These are phyloP conservation scores for Drepana falcataria DNA, from an alignment of 2,888 invertebrate species.

Conservation along the genomic window DNA sequence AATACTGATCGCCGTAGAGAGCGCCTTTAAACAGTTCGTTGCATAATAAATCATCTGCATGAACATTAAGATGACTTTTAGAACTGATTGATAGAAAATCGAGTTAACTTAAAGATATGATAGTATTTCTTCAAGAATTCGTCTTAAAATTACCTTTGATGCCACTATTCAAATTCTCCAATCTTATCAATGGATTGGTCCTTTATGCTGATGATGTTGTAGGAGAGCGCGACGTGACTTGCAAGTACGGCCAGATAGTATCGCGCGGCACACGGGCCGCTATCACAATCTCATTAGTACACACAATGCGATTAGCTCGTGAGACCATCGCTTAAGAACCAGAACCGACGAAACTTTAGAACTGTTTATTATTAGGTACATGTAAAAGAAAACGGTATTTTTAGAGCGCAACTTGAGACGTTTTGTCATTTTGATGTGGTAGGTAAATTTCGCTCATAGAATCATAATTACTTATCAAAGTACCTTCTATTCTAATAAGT, in stretches of 20 bases:
- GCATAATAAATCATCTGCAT: too few species aligned
- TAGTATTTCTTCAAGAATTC: background rate
- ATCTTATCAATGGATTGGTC: slow-evolving; percentile 1
- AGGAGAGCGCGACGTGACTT: slow-evolving; percentile 36
- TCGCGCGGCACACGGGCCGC: slow-evolving; percentile 38
- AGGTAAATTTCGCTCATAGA: too few species aligned
- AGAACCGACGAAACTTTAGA: slow-evolving; percentile 22
- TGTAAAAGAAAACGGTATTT: too few species aligned
- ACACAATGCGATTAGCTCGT: slow-evolving; percentile 47
- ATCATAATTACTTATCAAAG: too few species aligned
- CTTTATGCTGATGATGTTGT: slow-evolving; percentile 38
- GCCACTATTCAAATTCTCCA: background rate
- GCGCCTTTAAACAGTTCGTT: too few species aligned
- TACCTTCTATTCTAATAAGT: too few species aligned
- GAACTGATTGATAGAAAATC: too few species aligned
- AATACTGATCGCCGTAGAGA: too few species aligned
- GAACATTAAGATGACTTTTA: too few species aligned
- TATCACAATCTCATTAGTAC: slow-evolving; percentile 51
- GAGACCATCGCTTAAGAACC: slow-evolving; percentile 28
- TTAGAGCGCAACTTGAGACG: too few species aligned
- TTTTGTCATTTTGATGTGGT: too few species aligned
- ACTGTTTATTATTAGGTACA: slow-evolving; percentile 12
- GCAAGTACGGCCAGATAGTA: slow-evolving; percentile 40
- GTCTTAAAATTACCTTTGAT: background rate
- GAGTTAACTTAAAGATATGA: too few species aligned